Evolutionary conservation across 2,797 vertebrate genomes (phyloP).

Genomic region (Alcedo quadribrachys): DNA sequence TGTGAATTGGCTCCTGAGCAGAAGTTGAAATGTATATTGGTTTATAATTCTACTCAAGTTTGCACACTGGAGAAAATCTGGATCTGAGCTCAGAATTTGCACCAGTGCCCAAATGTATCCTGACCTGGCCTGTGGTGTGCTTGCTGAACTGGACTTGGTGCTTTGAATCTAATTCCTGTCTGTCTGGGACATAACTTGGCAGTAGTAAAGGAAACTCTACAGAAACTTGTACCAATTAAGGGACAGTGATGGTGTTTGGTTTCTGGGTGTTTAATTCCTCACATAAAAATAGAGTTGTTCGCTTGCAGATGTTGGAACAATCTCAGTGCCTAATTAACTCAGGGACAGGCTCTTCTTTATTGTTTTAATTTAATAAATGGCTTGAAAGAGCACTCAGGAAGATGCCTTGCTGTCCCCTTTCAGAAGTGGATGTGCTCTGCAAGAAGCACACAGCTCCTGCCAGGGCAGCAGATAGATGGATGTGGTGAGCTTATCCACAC

Average conservation of each 20-base stretch:
- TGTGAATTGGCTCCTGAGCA: neutral
- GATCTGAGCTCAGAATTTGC: neutral
- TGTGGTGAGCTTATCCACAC: neutral
- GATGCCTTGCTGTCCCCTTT: neutral
- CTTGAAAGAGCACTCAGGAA: neutral
- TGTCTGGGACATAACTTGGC: neutral
- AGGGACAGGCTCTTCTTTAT: neutral
- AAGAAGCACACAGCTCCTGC: neutral
- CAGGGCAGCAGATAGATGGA: neutral
- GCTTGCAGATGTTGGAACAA: neutral
- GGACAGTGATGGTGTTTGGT: neutral
- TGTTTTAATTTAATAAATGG: neutral
- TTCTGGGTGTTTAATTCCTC: neutral
- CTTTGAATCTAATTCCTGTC: neutral
- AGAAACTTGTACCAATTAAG: neutral
- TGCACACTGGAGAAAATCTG: neutral
- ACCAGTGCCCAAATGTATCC: neutral
- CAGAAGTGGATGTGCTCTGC: neutral
- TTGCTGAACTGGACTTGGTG: neutral
- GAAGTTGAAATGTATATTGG: neutral
- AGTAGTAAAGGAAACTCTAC: neutral
- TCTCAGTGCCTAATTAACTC: neutral
- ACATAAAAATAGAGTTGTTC: neutral
- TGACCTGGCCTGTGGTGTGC: neutral
- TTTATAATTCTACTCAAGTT: neutral